Percentiles rank a stretch among this genome's conserved stretches.
Conservation (phyloP, 2,888 invertebrate species). For the Aporophyla lueneburgensis region DNA sequence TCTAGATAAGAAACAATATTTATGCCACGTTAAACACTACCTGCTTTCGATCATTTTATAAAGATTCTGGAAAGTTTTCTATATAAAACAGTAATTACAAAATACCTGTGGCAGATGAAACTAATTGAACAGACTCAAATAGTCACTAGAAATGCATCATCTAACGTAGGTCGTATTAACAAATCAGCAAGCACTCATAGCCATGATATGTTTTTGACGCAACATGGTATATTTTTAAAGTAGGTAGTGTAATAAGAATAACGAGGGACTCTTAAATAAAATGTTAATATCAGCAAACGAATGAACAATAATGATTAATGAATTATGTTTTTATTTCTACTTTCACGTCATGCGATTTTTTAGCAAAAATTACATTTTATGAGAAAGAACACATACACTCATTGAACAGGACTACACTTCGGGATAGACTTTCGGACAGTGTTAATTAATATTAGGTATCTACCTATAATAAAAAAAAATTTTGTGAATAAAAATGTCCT, state of each 20-base stretch:
- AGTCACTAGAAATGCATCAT: neutral
- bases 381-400: constrained; percentile 87
- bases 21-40: neutral
- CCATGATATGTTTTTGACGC: neutral
- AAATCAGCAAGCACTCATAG: neutral
- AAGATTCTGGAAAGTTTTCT: neutral
- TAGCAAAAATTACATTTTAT: constrained; percentile 50
- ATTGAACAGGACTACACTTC: constrained; percentile 57
- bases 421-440: constrained; percentile 55
- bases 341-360: constrained; percentile 56
- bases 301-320: constrained; percentile 30
- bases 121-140: neutral
- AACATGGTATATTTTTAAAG: neutral
- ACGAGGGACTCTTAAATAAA: constrained; percentile 50
- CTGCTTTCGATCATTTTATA: neutral
- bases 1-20: neutral
- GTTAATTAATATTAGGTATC: constrained; percentile 64
- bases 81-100: neutral
- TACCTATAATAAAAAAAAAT: constrained; percentile 65
- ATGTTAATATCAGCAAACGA: constrained; percentile 44
- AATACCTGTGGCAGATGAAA: constrained; percentile 2
- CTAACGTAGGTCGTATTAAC: constrained; percentile 8
- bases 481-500: constrained; percentile 83
- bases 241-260: neutral
- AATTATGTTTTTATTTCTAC: constrained; percentile 17